These are phyloP conservation scores for Psylliodes chrysocephalus DNA, from an alignment of 2,888 invertebrate species.

Conservation along the genomic window DNA sequence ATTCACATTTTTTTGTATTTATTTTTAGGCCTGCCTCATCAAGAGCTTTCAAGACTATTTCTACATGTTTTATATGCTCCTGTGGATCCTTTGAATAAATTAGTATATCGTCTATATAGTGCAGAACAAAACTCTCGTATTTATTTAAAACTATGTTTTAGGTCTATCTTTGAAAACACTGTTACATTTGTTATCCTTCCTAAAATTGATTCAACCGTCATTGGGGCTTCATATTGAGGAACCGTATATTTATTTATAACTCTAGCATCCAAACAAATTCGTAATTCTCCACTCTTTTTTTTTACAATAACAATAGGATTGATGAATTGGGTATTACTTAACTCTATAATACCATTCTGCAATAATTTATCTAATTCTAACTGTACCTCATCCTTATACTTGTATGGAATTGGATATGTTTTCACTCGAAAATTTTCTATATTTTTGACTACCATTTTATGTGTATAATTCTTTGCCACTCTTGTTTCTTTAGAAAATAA, in stretches of 20 bases:
- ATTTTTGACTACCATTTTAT: background rate
- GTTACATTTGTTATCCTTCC: background rate
- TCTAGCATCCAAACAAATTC: constrained; percentile 6
- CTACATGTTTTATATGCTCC: no score
- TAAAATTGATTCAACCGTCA: background rate
- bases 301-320: constrained; percentile 5
- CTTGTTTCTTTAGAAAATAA: background rate
- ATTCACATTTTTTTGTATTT: background rate
- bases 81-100: background rate
- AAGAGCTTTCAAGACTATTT: background rate
- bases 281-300: background rate
- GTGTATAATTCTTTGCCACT: background rate
- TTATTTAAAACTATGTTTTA: constrained; percentile 13
- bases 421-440: constrained; percentile 2
- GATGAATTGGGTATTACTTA: background rate
- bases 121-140: background rate
- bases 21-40: background rate
- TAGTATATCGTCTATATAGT: background rate
- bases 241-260: background rate
- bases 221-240: constrained; percentile 11
- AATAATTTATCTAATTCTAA: background rate
- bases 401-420: constrained; percentile 1
- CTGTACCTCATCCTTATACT: background rate
- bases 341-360: background rate
- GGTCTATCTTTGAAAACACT: background rate